Evolutionary conservation across 1,140 invertebrate species (phyloP).

Genomic region (Lycorma delicatula): DNA sequence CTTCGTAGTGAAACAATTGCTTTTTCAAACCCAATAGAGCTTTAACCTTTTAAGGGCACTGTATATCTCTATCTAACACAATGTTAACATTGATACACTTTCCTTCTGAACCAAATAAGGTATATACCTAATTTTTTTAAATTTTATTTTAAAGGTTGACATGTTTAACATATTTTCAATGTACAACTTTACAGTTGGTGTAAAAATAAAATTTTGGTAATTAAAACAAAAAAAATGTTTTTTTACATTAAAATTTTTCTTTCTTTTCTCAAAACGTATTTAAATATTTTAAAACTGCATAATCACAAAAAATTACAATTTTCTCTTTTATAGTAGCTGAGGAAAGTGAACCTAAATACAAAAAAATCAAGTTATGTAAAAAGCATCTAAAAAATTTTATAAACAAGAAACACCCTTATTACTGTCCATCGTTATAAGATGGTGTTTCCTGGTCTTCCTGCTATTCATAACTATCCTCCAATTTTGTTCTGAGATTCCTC

Average conservation of each 20-base stretch:
- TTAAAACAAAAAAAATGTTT: not conserved
- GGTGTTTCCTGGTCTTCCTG: conserved; percentile 2
- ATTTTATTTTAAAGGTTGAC: not conserved
- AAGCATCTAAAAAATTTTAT: not conserved
- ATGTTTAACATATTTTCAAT: not conserved
- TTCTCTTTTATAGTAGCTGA: conserved; percentile 11
- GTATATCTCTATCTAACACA: not conserved
- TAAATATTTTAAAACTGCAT: not conserved
- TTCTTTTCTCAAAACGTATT: not conserved
- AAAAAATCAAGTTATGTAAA: conserved; percentile 9
- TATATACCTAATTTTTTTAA: not conserved
- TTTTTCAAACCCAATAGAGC: too few relatives aligned
- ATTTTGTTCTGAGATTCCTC: conserved; percentile 8
- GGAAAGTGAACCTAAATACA: conserved; percentile 10
- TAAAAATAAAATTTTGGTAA: not conserved
- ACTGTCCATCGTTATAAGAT: not conserved
- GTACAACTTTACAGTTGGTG: not conserved
- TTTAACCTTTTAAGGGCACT: not conserved
- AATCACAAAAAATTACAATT: conserved; percentile 1
- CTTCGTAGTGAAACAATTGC: too few relatives aligned
- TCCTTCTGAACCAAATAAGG: not conserved
- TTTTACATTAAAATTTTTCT: not conserved
- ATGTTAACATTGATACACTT: not conserved
- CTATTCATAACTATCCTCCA: conserved; percentile 4
- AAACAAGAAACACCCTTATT: not conserved